Conservation (phyloP, 2,888 invertebrate species). For the Chelonus formosanus region DNA sequence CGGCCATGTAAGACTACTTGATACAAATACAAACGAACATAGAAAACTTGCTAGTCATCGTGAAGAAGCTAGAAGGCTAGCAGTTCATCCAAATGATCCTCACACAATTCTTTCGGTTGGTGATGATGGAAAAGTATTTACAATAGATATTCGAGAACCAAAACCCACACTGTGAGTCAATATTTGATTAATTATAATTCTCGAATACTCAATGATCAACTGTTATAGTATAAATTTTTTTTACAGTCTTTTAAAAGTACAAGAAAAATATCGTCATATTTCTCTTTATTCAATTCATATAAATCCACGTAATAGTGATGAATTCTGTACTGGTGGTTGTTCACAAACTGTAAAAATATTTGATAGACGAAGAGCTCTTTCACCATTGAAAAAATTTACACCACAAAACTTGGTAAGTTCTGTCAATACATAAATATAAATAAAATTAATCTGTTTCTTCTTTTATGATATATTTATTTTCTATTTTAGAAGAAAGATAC, state of each 20-base stretch:
- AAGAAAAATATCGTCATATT: slow-evolving; percentile 70
- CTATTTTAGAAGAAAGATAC: slow-evolving; percentile 53
- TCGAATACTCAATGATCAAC: neutral
- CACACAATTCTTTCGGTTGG: slow-evolving; percentile 85
- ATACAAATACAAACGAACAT: slow-evolving; percentile 67
- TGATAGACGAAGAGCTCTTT: slow-evolving; percentile 72
- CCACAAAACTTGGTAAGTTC: slow-evolving; percentile 68
- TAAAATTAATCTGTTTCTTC: no score
- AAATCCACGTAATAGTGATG: slow-evolving; percentile 79
- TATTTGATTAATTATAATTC: slow-evolving; percentile 1
- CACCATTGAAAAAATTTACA: slow-evolving; percentile 71
- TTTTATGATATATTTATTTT: neutral
- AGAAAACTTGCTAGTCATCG: slow-evolving; percentile 73
- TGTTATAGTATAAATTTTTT: slow-evolving; percentile 36
- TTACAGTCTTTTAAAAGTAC: slow-evolving; percentile 69
- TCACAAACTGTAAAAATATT: slow-evolving; percentile 82
- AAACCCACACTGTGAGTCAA: slow-evolving; percentile 69
- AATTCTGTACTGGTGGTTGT: slow-evolving; percentile 86
- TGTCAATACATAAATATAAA: no score
- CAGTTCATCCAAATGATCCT: slow-evolving; percentile 78
- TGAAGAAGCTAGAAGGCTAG: slow-evolving; percentile 86
- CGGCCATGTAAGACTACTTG: slow-evolving; percentile 79
- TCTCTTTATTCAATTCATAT: slow-evolving; percentile 89
- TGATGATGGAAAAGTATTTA: slow-evolving; percentile 85
- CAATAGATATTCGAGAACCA: slow-evolving; percentile 81